Base-by-base conservation (phyloP, 2,888 invertebrate genomes). In the Idaea aversata region DNA sequence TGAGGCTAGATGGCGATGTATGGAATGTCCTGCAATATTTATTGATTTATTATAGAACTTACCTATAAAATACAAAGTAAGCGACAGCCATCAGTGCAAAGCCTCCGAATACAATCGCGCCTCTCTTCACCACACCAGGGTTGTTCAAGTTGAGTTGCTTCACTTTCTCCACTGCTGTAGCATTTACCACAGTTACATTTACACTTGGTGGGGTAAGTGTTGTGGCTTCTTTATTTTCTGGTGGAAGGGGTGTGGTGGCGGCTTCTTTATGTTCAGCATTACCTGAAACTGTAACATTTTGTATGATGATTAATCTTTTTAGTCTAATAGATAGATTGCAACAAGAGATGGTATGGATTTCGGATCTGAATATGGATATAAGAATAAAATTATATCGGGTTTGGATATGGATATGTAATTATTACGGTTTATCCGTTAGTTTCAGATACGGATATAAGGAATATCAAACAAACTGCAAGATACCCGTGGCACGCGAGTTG, bases 11-110 rank as follows among this genome's bases (percentile, higher is more conserved):
- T 25, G 25, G 25, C 3, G 25, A n/a, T n/a, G n/a, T n/a, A n/a
- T 25, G 25, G 25, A 25, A 25, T 63, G 25, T 25, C 25, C 25
- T 25, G 25, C 25, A 25, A 25, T 25, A 25, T 25, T 25, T 25
- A 25, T 25, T 25, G 1, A 25, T 25, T n/a, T 25, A 25, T 2
- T 25, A 25, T 25, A 63, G 67, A 61, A 70, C 66, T 77, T 84
- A 93, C 93, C 86, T 92, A 74, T 93, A 93, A 75, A 92, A 90
- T 78, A 93, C 83, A 69, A 91, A 90, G 76, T 93, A 93, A 15
- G 90, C 90, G 15, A 85, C 75, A 16, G 89, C 93, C 68, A 93
- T 77, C 15, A 93, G 73, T 1, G 88, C 85, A 77, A 93, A 90
- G 60, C 92, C 92, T 64, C 93, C 92, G 75, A 93, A 93, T 0